phyloP scores from a whole-genome alignment of 2,797 vertebrate genomes.

The Myiothlypis chrysogaster region DNA sequence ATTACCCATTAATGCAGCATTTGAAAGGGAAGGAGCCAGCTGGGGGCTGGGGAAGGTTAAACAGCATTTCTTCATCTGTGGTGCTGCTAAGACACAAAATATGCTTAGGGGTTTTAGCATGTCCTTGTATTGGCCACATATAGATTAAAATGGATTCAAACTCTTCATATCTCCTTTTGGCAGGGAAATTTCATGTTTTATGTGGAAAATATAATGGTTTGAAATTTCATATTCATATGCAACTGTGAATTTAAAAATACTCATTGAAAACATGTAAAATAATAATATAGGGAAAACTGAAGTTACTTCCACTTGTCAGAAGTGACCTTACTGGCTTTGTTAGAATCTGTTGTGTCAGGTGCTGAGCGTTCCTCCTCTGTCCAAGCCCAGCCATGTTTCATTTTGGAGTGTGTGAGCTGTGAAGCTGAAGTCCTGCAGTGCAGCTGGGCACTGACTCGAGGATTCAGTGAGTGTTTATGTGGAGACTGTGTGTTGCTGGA shows the following conservation, averaged over 20 bases:
- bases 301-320: background rate
- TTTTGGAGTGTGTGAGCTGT: background rate
- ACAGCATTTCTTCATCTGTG: background rate
- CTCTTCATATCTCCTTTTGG: background rate
- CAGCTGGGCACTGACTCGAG: background rate
- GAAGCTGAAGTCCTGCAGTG: background rate
- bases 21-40: background rate
- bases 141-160: background rate
- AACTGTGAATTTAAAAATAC: background rate
- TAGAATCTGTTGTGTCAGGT: background rate
- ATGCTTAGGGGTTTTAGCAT: background rate
- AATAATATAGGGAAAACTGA: background rate
- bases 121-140: background rate
- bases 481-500: background rate
- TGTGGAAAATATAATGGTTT: background rate
- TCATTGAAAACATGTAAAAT: background rate
- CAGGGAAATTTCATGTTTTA: background rate
- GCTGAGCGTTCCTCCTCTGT: background rate
- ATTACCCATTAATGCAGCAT: background rate
- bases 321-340: background rate
- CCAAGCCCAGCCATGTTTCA: background rate
- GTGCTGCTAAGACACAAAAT: background rate
- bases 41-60: background rate
- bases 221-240: background rate
- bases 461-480: background rate